A percentile compares a stretch with the other conserved stretches of the same genome.
Conservation (phyloP, 2,113 vertebrate species). For the Oncorhynchus clarkii region DNA sequence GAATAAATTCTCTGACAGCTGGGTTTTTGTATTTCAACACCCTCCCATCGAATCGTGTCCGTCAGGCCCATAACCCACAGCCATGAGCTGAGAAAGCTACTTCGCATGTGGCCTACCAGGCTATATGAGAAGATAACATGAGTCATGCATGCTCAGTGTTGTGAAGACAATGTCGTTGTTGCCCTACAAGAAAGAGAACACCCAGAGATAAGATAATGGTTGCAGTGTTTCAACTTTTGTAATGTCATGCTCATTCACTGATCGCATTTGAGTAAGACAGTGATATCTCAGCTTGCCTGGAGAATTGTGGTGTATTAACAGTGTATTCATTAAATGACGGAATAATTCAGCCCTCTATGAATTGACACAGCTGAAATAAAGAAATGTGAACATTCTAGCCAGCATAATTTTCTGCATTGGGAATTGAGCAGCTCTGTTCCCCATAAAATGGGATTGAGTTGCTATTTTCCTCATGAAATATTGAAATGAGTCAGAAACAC, state of each 20-base stretch:
- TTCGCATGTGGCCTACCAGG: constrained; percentile 3
- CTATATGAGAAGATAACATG: neutral
- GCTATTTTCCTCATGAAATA: neutral
- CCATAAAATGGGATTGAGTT: constrained; percentile 15
- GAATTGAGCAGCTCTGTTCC: constrained; percentile 16
- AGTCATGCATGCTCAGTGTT: neutral
- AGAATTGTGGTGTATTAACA: neutral
- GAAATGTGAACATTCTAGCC: neutral
- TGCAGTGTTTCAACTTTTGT: too few relatives aligned
- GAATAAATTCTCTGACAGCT: constrained; percentile 27
- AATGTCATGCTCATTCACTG: too few relatives aligned
- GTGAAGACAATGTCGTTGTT: neutral
- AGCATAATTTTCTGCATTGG: neutral
- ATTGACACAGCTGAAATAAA: constrained; percentile 21
- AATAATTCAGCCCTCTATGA: neutral
- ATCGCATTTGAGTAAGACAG: neutral
- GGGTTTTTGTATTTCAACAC: constrained; percentile 22
- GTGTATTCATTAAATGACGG: neutral
- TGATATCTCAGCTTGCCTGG: neutral
- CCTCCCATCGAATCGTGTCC: constrained; percentile 7
- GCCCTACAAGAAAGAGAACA: too few relatives aligned
- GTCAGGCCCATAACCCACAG: neutral
- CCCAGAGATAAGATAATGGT: too few relatives aligned
- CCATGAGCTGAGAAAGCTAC: constrained; percentile 4
- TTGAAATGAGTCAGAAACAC: neutral